These are phyloP conservation scores for Acanthornis magna DNA, from an alignment of 2,797 vertebrate genomes.

Conservation along the genomic window DNA sequence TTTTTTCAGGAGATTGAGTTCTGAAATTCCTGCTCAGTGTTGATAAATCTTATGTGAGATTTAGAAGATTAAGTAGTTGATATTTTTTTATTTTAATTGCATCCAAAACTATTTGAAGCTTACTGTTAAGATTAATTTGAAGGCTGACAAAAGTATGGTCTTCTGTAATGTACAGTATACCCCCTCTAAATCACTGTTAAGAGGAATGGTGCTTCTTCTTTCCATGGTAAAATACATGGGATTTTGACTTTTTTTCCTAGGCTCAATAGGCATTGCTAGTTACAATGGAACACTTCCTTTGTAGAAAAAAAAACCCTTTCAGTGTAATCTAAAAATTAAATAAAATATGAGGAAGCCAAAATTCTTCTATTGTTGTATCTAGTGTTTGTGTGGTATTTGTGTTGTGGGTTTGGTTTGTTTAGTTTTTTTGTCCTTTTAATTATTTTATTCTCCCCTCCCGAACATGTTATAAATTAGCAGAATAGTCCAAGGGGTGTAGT, in stretches of 20 bases:
- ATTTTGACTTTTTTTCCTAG: neutral
- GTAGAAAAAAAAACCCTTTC: neutral
- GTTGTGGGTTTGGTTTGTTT: neutral
- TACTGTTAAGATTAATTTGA: neutral
- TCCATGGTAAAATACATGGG: neutral
- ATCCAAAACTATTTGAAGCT: neutral
- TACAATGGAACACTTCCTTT: neutral
- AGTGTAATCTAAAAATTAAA: neutral
- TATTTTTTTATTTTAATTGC: neutral
- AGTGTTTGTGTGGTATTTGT: neutral
- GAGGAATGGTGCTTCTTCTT: neutral
- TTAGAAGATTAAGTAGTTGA: neutral
- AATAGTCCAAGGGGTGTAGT: neutral
- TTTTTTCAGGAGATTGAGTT: neutral
- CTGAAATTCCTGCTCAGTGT: neutral
- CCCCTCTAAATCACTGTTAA: neutral
- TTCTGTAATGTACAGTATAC: neutral
- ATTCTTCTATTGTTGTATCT: neutral
- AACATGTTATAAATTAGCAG: neutral
- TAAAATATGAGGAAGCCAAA: neutral
- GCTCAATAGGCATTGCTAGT: neutral
- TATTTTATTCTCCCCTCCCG: neutral
- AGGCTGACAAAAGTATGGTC: neutral
- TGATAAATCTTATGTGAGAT: neutral
- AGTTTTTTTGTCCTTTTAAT: neutral